These are phyloP conservation scores for Cettia cetti DNA, from an alignment of 2,113 vertebrate genomes.

Conservation along the genomic window DNA sequence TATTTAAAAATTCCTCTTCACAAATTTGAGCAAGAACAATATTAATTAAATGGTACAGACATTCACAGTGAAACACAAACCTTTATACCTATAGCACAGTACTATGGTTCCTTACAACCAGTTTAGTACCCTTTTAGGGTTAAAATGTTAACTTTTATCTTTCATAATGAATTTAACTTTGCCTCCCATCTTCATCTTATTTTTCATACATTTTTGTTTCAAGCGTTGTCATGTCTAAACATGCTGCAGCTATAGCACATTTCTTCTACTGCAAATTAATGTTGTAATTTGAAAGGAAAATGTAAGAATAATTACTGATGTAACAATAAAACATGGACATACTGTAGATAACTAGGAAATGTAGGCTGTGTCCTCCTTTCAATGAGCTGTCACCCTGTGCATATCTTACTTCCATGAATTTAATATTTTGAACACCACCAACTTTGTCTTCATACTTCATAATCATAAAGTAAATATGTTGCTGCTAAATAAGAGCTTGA, in stretches of 20 bases:
- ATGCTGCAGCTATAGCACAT: neutral
- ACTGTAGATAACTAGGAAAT: conserved; percentile 46
- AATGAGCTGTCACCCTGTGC: conserved; percentile 8
- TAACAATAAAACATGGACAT: conserved; percentile 28
- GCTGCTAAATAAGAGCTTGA: neutral
- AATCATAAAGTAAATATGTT: conserved; percentile 42
- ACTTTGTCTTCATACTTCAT: conserved; percentile 48
- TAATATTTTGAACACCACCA: conserved; percentile 17
- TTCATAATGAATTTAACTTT: neutral
- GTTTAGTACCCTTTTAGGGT: neutral
- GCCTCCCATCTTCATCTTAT: neutral
- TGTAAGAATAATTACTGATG: conserved; percentile 46
- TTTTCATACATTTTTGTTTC: conserved; percentile 1
- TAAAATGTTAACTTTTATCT: neutral
- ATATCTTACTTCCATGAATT: conserved; percentile 47
- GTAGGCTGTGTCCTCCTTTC: conserved; percentile 22
- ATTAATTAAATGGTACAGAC: neutral
- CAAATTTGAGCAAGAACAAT: conserved; percentile 7
- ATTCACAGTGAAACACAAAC: neutral
- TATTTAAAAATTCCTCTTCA: neutral
- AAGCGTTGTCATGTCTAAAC: conserved; percentile 6
- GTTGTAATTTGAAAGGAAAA: conserved; percentile 56
- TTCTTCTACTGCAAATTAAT: conserved; percentile 10
- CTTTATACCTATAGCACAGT: neutral
- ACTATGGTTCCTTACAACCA: neutral